phyloP scores from a whole-genome alignment of 2,113 vertebrate genomes.

The Cinclus mexicanus region DNA sequence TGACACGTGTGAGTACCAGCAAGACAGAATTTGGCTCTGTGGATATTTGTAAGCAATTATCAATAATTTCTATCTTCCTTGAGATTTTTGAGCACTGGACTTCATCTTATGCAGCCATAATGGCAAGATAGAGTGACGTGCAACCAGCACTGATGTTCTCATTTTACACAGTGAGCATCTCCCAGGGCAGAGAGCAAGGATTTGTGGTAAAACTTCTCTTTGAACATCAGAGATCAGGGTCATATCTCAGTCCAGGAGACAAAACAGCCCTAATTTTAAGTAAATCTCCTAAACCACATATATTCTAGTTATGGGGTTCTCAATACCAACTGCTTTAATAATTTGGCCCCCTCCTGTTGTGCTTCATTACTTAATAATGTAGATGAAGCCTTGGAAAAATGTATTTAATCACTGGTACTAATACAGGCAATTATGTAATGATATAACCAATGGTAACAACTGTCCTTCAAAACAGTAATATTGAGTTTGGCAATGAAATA shows the following conservation, averaged over 20 bases:
- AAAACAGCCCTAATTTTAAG: neutral
- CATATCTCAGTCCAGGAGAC: neutral
- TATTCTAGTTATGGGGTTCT: neutral
- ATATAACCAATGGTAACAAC: neutral
- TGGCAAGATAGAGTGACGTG: neutral
- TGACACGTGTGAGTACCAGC: neutral
- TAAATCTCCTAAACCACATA: neutral
- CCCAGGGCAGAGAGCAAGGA: neutral
- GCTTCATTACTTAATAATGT: neutral
- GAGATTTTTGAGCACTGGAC: neutral
- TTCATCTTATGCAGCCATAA: neutral
- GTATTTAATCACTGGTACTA: neutral
- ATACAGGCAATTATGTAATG: neutral
- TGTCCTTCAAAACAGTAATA: neutral
- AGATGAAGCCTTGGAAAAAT: neutral
- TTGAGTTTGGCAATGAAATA: neutral
- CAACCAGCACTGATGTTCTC: neutral
- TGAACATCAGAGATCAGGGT: accelerated
- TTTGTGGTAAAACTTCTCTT: neutral
- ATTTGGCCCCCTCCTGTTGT: neutral
- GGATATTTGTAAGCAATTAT: neutral
- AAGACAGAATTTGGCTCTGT: neutral
- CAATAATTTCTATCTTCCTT: neutral
- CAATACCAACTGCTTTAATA: neutral
- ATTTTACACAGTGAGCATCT: neutral